Evolutionary conservation across 2,797 vertebrate species (phyloP).

Genomic region (Cynodonichthys magdalenae): DNA sequence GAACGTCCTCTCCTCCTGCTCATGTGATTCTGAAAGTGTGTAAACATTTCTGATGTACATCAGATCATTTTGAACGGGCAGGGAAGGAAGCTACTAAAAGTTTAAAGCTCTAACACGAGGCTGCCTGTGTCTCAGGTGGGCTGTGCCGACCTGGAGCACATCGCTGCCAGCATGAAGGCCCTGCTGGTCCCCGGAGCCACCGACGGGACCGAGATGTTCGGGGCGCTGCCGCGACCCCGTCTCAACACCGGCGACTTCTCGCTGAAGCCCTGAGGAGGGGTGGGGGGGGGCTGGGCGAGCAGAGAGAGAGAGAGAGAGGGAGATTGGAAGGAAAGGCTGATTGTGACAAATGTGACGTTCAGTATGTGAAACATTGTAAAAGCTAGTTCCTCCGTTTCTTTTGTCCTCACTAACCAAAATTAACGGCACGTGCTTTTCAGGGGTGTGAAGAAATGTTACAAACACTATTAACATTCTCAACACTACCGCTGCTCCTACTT

Average conservation of each 20-base stretch:
- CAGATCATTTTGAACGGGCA: no score
- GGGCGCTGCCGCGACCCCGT: conserved; percentile 89
- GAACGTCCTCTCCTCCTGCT: conserved; percentile 26
- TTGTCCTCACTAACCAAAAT: conserved; percentile 64
- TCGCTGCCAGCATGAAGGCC: conserved; percentile 92
- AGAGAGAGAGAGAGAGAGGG: background rate
- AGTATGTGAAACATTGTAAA: conserved; percentile 52
- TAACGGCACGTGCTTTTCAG: conserved; percentile 48
- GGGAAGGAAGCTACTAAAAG: no score
- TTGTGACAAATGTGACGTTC: conserved; percentile 32
- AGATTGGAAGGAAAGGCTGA: conserved; percentile 6
- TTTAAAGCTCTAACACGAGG: no score
- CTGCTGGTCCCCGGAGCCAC: conserved; percentile 87
- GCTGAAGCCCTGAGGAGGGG: conserved; percentile 78
- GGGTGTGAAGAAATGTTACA: conserved; percentile 38
- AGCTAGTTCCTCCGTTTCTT: conserved; percentile 62
- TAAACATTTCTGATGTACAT: background rate
- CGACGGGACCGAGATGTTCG: conserved; percentile 91
- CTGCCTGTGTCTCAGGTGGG: conserved; percentile 76
- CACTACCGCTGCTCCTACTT: conserved; percentile 24
- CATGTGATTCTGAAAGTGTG: conserved; percentile 39
- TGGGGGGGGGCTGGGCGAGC: background rate
- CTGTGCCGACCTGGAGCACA: conserved; percentile 90
- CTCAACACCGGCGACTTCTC: conserved; percentile 94
- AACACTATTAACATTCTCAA: conserved; percentile 61